phyloP scores from a whole-genome alignment of 2,797 vertebrate species.

The Lycodopsis pacificus region DNA sequence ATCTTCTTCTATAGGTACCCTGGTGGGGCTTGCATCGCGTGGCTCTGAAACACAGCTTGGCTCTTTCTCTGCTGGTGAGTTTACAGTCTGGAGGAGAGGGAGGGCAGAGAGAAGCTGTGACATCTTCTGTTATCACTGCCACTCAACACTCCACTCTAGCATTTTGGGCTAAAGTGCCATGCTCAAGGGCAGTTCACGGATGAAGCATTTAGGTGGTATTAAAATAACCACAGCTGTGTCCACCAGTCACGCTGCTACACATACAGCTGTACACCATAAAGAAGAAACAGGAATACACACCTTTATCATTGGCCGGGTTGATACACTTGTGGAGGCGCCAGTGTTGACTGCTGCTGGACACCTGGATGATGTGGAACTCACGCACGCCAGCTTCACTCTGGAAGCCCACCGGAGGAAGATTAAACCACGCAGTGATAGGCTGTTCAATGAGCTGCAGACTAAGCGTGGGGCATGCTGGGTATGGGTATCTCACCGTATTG shows the following conservation, averaged over 20 bases:
- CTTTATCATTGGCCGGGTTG: constrained; percentile 92
- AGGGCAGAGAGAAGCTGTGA: background rate
- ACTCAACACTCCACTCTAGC: no score
- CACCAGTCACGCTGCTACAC: background rate
- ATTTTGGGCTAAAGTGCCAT: background rate
- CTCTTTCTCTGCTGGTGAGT: constrained; percentile 91
- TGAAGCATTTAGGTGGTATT: background rate
- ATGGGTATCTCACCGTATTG: constrained; percentile 89
- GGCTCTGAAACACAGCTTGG: constrained; percentile 95
- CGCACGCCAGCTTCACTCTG: constrained; percentile 95
- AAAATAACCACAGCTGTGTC: background rate
- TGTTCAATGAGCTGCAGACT: background rate
- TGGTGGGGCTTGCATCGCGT: constrained; percentile 86
- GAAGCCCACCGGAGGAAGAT: background rate
- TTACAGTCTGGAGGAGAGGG: constrained; percentile 88
- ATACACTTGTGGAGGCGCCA: constrained; percentile 94
- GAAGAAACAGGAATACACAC: constrained; percentile 71
- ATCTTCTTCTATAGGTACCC: constrained; percentile 76
- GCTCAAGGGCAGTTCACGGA: background rate
- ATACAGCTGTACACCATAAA: background rate
- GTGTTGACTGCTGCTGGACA: constrained; percentile 94
- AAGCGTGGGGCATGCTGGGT: no score
- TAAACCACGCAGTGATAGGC: background rate
- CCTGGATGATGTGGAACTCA: constrained; percentile 97
- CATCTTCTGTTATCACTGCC: background rate